phyloP scores from a whole-genome alignment of 23 tunicate genomes.

The Pegea sp. region DNA sequence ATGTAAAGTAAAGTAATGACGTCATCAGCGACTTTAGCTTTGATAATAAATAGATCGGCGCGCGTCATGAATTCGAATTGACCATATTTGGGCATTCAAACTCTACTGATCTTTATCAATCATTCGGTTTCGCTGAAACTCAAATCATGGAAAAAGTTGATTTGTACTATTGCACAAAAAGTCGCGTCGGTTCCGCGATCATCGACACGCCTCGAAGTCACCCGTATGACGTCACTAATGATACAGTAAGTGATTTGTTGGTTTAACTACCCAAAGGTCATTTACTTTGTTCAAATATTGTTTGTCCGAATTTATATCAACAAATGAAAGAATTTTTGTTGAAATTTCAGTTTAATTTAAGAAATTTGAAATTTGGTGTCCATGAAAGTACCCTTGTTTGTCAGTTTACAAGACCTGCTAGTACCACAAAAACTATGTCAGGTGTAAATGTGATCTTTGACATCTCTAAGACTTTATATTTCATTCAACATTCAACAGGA shows the following conservation, averaged over 20 bases:
- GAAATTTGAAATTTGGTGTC: too few relatives aligned
- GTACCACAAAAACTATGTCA: neutral
- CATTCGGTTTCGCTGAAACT: neutral
- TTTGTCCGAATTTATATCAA: too few relatives aligned
- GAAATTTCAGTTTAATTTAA: too few relatives aligned
- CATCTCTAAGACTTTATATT: neutral
- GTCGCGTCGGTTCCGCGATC: neutral
- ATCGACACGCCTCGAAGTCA: neutral
- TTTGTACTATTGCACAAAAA: neutral
- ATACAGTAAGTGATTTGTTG: neutral
- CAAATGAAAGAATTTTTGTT: too few relatives aligned
- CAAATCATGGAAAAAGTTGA: neutral
- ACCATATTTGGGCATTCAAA: neutral
- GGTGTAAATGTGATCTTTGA: neutral
- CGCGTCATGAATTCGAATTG: too few relatives aligned
- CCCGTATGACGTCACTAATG: neutral
- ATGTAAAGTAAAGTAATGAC: too few relatives aligned
- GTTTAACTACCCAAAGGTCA: too few relatives aligned
- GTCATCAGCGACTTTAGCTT: too few relatives aligned
- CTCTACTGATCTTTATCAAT: neutral
- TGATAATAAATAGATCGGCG: too few relatives aligned
- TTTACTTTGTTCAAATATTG: too few relatives aligned
- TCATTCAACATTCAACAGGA: neutral
- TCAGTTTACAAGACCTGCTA: neutral
- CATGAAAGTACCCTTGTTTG: neutral